Evolutionary conservation across 1,140 invertebrate species (phyloP), one percentile per base, ranked within the genome.

Genomic region (Andrena cerasifolii): DNA sequence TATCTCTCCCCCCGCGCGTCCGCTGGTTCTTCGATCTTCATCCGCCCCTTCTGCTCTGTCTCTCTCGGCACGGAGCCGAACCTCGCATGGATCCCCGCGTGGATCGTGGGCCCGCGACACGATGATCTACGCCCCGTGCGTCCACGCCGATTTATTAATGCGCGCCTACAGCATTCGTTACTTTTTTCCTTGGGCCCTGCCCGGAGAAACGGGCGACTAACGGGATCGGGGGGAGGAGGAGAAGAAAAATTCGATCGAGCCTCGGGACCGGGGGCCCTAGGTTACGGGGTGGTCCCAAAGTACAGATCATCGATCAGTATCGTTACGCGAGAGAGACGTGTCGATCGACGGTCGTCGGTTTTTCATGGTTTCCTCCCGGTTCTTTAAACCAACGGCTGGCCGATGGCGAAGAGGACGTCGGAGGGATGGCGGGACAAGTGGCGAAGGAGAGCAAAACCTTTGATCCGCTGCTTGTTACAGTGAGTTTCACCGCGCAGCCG

Each of bases 71-170:
- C 53, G 63, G 66, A 54, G 66, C 71, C 68, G 45, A 82, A 82
- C 61, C 71, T 67, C 75, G 67, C 36, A 63, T 68, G 82, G 62
- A 70, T 82, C 73, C 77, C 76, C 51, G 77, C 76, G 70, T 86
- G 74, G 76, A 65, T 82, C 74, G 56, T 78, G 79, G 63, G 47
- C 56, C 59, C 84, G 87, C 86, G 89, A 90, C 87, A 85, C 81
- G 80, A 88, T 90, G 89, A 89, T 88, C 86, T 89, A 89, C 88
- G 86, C 79, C 58, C 71, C 68, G 59, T 67, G 78, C 81, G 74
- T 81, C 80, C 87, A 74, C 59, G 66, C 80, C 87, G 80, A 89
- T 89, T 87, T 89, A 90, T 90, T 90, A 89, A 88, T 89, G 78
- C 82, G 72, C 66, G 77, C 47, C 81, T 77, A 76, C 78, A 58